A percentile compares a stretch with the other conserved stretches of the same genome.
phyloP scores from a whole-genome alignment of 2,113 vertebrate genomes.

The Triplophysa rosa region DNA sequence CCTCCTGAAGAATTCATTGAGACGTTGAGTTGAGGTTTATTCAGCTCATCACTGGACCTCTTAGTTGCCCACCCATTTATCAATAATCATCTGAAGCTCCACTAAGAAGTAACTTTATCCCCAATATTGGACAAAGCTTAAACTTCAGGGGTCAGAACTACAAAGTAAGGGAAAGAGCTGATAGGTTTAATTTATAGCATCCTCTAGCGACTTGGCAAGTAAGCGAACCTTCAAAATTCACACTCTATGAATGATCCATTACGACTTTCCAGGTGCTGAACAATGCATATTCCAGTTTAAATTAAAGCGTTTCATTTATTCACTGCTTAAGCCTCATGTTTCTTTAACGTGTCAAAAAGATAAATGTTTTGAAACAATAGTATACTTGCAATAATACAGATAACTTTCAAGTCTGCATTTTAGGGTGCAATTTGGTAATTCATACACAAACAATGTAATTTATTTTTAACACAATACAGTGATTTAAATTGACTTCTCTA shows the following conservation, averaged over 20 bases:
- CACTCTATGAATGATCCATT: constrained; percentile 57
- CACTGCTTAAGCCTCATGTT: not conserved
- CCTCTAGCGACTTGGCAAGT: constrained; percentile 60
- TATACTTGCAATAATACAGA: not conserved
- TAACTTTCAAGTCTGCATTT: not conserved
- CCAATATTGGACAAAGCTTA: constrained; percentile 14
- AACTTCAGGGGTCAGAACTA: constrained; percentile 32
- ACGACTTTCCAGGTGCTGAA: constrained; percentile 63
- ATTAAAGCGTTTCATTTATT: not conserved
- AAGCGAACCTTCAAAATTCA: constrained; percentile 56
- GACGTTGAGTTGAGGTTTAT: constrained; percentile 16
- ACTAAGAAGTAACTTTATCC: constrained; percentile 37
- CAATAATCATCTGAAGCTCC: constrained; percentile 34
- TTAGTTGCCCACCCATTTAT: constrained; percentile 27
- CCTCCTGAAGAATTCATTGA: not conserved
- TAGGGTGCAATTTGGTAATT: not conserved
- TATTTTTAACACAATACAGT: not conserved
- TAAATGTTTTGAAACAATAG: not conserved
- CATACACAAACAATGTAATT: too few species aligned
- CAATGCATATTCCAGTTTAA: not conserved
- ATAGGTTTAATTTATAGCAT: constrained; percentile 62
- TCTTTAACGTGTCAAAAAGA: not conserved
- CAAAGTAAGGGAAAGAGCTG: constrained; percentile 43
- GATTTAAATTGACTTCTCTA: not conserved
- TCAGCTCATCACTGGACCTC: not conserved